These are phyloP conservation scores for Enoplosus armatus DNA, from an alignment of 2,797 vertebrate genomes.

Conservation along the genomic window DNA sequence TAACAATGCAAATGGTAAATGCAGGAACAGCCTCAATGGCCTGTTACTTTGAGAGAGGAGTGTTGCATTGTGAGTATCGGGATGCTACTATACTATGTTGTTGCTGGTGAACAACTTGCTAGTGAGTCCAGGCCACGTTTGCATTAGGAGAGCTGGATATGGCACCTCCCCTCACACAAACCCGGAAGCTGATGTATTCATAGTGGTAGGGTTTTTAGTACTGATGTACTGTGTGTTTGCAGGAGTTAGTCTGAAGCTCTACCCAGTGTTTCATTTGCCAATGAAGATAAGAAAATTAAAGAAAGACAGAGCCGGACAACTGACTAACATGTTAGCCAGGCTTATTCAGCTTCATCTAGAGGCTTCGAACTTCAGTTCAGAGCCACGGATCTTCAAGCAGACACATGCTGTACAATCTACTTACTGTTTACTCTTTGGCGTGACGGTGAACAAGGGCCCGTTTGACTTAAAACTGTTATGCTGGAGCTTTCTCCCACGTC, in stretches of 20 bases:
- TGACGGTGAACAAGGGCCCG: neutral
- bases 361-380: neutral
- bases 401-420: neutral
- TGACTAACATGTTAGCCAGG: neutral
- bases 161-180: too few species aligned
- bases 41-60: too few species aligned
- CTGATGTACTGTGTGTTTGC: neutral
- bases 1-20: too few species aligned
- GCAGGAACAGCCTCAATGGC: too few species aligned
- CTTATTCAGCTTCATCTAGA: neutral
- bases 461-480: neutral
- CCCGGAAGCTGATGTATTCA: slow-evolving; percentile 1
- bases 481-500: neutral
- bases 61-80: too few species aligned
- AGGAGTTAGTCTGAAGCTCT: neutral
- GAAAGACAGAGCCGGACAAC: neutral
- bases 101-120: too few species aligned
- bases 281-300: neutral
- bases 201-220: neutral
- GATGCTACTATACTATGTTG: too few species aligned
- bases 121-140: too few species aligned
- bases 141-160: too few species aligned
- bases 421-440: neutral
- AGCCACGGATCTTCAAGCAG: neutral
- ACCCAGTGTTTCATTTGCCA: neutral